Evolutionary conservation across 2,113 vertebrate genomes (phyloP).

Genomic region (Notechis scutatus): DNA sequence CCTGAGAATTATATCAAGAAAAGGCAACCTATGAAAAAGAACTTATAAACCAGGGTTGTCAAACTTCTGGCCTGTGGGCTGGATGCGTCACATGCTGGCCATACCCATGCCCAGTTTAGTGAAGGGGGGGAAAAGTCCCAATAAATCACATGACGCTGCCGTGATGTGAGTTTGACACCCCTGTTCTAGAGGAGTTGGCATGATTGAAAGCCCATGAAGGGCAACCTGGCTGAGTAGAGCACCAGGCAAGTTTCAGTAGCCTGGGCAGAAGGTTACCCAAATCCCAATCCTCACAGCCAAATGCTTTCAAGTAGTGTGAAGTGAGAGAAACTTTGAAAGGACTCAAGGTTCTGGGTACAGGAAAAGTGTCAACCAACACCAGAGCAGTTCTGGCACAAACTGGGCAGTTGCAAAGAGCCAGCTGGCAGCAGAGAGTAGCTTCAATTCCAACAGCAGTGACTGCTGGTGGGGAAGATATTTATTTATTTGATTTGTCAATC

Average conservation of each 20-base stretch:
- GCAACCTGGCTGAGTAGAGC: background rate
- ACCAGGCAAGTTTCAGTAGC: background rate
- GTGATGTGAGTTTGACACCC: no score
- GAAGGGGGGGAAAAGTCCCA: no score
- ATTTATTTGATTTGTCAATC: no score
- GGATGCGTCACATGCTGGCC: no score
- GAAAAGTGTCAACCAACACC: background rate
- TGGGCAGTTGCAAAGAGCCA: background rate
- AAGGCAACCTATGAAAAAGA: background rate
- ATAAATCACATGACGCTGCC: no score
- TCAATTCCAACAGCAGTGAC: background rate
- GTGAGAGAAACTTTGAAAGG: background rate
- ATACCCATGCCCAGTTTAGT: no score
- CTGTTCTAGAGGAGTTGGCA: background rate
- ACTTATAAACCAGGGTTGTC: background rate
- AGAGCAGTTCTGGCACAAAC: background rate
- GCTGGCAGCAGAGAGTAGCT: background rate
- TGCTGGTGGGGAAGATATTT: background rate
- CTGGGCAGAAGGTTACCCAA: background rate
- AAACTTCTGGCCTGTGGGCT: no score
- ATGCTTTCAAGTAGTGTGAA: background rate
- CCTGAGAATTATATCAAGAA: background rate
- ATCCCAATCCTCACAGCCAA: background rate
- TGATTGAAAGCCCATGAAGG: background rate
- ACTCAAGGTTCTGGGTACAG: background rate